Conservation (phyloP, 2,888 invertebrate genomes). For the Frankliniella intonsa region DNA sequence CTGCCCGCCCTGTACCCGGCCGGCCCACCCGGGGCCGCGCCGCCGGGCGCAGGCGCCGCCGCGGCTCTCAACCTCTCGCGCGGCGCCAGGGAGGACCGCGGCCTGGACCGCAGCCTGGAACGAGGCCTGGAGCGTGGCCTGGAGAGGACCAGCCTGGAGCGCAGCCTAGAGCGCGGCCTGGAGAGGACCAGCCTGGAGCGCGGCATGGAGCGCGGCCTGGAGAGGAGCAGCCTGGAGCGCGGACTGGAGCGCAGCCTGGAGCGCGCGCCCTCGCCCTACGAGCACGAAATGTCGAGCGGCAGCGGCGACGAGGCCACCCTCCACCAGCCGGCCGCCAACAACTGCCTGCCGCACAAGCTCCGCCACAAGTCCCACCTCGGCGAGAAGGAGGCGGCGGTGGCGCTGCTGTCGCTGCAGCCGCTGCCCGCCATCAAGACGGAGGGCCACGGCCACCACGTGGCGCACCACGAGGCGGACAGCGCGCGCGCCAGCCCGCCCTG, state of each 20-base stretch:
- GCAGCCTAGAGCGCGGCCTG: background rate
- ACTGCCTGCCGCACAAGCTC: slow-evolving; percentile 81
- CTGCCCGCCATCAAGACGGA: slow-evolving; percentile 21
- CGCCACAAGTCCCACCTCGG: slow-evolving; percentile 87
- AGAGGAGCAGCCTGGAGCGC: background rate
- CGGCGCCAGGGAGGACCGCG: slow-evolving; percentile 44
- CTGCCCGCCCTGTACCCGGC: slow-evolving; percentile 49
- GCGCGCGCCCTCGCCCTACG: slow-evolving; percentile 69
- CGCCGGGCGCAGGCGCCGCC: slow-evolving; percentile 46
- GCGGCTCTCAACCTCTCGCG: slow-evolving; percentile 70
- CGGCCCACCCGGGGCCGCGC: slow-evolving; percentile 42
- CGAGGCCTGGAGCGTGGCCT: slow-evolving; percentile 42
- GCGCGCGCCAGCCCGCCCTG: slow-evolving; percentile 75
- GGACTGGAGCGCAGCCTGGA: slow-evolving; percentile 39
- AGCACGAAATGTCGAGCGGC: slow-evolving; percentile 76
- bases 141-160: background rate
- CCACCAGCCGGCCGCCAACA: slow-evolving; percentile 49
- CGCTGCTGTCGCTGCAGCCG: slow-evolving; percentile 38
- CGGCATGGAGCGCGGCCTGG: background rate
- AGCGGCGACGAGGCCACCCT: slow-evolving; percentile 58
- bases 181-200: background rate
- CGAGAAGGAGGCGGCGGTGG: slow-evolving; percentile 79
- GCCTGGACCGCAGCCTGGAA: slow-evolving; percentile 50
- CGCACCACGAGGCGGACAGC: slow-evolving; percentile 69
- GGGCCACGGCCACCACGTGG: background rate